Evolutionary conservation across 2,888 invertebrate genomes (phyloP).

Genomic region (Cabera pusaria): DNA sequence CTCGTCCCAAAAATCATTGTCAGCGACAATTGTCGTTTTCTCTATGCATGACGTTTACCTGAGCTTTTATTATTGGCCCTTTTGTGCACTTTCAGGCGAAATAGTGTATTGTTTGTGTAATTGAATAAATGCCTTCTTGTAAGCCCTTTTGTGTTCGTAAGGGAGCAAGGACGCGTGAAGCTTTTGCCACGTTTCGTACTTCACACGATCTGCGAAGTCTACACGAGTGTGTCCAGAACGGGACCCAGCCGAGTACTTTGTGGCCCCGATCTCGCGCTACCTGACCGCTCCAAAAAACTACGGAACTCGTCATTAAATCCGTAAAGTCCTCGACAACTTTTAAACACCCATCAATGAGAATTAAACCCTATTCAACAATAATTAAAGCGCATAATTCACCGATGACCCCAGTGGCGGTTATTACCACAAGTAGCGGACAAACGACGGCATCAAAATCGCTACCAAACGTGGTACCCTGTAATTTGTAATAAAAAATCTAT

Average conservation of each 20-base stretch:
- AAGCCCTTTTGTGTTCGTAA: slow-evolving; percentile 53
- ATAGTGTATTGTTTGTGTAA: slow-evolving; percentile 73
- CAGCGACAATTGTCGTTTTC: slow-evolving; percentile 63
- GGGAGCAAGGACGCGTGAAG: slow-evolving; percentile 32
- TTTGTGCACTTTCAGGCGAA: slow-evolving; percentile 75
- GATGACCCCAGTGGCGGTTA: slow-evolving; percentile 49
- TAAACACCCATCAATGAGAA: slow-evolving; percentile 45
- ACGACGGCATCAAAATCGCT: slow-evolving; percentile 72
- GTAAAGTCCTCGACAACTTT: slow-evolving; percentile 35
- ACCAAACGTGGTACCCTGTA: slow-evolving; percentile 81
- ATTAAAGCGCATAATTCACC: slow-evolving; percentile 63
- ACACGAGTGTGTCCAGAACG: slow-evolving; percentile 3
- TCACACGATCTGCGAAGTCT: slow-evolving; percentile 40
- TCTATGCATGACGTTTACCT: slow-evolving; percentile 73
- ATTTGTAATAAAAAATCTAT: slow-evolving; percentile 83
- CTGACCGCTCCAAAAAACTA: slow-evolving; percentile 58
- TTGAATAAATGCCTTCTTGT: slow-evolving; percentile 77
- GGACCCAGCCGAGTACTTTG: slow-evolving; percentile 4
- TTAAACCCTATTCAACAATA: slow-evolving; percentile 60
- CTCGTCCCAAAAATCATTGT: slow-evolving; percentile 72
- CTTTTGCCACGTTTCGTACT: slow-evolving; percentile 18
- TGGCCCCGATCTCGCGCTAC: slow-evolving; percentile 49
- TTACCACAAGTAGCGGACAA: slow-evolving; percentile 49
- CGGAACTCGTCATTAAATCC: slow-evolving; percentile 64
- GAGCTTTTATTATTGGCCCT: slow-evolving; percentile 53